These are phyloP conservation scores for Rhynchonema sp. DNA, from an alignment of 2,888 invertebrate genomes.

Conservation along the genomic window DNA sequence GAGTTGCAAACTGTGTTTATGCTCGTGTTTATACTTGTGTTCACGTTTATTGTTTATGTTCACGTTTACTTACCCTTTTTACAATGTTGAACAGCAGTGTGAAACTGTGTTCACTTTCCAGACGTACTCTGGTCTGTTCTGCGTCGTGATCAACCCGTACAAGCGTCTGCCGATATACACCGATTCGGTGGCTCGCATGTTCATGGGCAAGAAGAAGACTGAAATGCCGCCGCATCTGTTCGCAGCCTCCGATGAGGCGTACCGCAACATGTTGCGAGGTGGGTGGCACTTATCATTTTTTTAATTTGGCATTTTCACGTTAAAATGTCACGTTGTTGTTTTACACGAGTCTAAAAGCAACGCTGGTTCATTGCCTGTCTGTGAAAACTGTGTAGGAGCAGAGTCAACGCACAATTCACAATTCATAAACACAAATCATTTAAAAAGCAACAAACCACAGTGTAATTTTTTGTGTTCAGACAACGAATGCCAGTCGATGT, in stretches of 20 bases:
- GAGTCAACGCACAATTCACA: neutral
- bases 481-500: slow-evolving; percentile 1
- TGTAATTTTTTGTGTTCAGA: too few species aligned
- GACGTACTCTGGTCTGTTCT: slow-evolving; percentile 50
- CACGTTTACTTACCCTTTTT: too few species aligned
- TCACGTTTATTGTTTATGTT: too few species aligned
- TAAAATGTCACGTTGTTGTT: neutral
- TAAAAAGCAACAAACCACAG: too few species aligned
- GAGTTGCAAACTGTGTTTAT: too few species aligned
- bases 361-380: too few species aligned
- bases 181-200: slow-evolving; percentile 75
- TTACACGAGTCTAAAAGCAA: too few species aligned
- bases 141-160: slow-evolving; percentile 53
- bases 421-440: too few species aligned
- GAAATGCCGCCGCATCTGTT: slow-evolving; percentile 99
- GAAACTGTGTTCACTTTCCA: slow-evolving; percentile 2
- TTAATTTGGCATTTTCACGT: neutral
- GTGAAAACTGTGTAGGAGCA: neutral
- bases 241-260: slow-evolving; percentile 97
- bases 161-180: slow-evolving; percentile 10
- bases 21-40: too few species aligned
- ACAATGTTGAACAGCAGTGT: too few species aligned
- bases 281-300: slow-evolving; percentile 9
- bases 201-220: slow-evolving; percentile 94
- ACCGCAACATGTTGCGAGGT: slow-evolving; percentile 97